Base-by-base conservation (phyloP, 2,113 vertebrate genomes). In the Cynocephalus volans region DNA sequence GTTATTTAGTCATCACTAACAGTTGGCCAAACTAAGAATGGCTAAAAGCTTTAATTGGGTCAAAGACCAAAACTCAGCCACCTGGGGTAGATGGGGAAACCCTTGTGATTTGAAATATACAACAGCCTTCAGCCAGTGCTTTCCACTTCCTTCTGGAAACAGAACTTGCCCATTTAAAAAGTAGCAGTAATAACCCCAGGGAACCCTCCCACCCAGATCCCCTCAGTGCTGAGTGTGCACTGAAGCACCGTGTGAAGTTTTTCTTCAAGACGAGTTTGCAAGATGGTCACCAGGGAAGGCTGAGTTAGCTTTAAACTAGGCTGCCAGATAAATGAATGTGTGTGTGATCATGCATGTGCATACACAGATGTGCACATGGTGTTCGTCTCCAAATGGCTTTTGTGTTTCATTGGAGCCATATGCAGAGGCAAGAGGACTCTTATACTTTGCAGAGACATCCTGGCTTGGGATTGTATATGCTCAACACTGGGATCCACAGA, bases 131-230 rank as follows among this genome's bases (percentile, higher is more conserved):
- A 62, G 62, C 7, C 0, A 41, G n/a, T 18, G 19, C 33, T 18
- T 87, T 67, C 23, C 19, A 4, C 36, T 80, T 84, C 50, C 75
- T 82, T 82, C 76, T 77, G 65, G 93, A 81, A 80, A 60, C 21
- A 75, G 52, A 88, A 90, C 21, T n/a, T 80, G 45, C n/a, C 36
- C 23, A 19, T 54, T 76, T 81, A 82, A 75, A 48, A 85, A 56
- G 4, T 6, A 84, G 64, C 45, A 54, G 33, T 26, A 28, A 18
- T 54, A 45, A 31, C 8, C 17, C 28, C 50, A 26, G 64, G 33
- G 62, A 52, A 33, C 31, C 9, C 41, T 84, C 7, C 45, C 18
- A n/a, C 50, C 52, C 21, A 1, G 4, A 45, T 60, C 79, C 24
- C 23, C 31, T 1, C 31, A 67, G 33, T 21, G 80, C 36, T 96